Evolutionary conservation across 2,797 vertebrate genomes (phyloP).

Genomic region (Crenichthys baileyi): DNA sequence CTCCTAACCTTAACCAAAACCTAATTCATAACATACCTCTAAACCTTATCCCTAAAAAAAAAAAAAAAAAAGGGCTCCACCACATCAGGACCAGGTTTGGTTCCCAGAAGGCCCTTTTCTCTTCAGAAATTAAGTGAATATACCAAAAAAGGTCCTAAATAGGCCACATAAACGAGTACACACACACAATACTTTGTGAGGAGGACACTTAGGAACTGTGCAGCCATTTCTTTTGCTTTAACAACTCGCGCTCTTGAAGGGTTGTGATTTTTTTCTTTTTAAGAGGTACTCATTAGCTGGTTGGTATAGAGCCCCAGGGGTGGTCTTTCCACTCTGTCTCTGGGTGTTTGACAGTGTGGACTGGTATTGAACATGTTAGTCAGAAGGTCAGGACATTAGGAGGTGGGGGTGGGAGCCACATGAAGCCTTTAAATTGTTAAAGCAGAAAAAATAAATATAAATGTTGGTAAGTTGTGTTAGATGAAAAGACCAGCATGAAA

Average conservation of each 20-base stretch:
- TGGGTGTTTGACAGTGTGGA: conserved; percentile 32
- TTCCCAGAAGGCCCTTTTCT: too few relatives aligned
- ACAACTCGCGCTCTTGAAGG: neutral
- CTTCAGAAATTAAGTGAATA: neutral
- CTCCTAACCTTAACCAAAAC: neutral
- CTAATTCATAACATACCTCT: neutral
- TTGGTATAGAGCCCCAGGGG: conserved; percentile 17
- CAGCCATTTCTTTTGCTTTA: conserved; percentile 5
- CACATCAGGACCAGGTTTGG: too few relatives aligned
- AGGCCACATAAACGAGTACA: neutral
- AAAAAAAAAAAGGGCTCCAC: too few relatives aligned
- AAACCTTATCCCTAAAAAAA: neutral
- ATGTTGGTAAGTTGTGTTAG: neutral
- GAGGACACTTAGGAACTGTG: conserved; percentile 6
- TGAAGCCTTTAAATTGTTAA: conserved; percentile 10
- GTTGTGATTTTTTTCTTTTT: conserved; percentile 19
- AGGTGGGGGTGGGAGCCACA: conserved; percentile 29
- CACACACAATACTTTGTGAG: conserved; percentile 13
- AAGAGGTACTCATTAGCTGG: conserved; percentile 47
- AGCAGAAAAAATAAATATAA: neutral
- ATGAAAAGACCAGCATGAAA: conserved; percentile 11
- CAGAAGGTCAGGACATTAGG: conserved; percentile 32
- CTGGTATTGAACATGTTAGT: conserved; percentile 51
- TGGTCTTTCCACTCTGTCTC: conserved; percentile 30
- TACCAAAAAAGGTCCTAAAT: neutral